phyloP scores from a whole-genome alignment of 2,797 vertebrate genomes.

The Tokudaia muenninki region DNA sequence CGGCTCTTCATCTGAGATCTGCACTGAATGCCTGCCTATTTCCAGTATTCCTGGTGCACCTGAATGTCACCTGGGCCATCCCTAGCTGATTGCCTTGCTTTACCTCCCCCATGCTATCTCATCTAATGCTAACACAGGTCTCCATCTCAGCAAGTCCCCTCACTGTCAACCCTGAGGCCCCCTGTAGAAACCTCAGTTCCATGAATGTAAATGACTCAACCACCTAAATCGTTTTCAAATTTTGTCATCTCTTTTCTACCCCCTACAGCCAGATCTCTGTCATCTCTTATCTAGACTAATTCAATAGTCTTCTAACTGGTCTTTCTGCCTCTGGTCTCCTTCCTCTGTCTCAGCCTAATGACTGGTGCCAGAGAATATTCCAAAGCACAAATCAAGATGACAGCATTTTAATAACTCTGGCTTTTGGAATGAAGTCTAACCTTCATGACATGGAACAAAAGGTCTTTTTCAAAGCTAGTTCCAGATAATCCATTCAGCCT shows the following conservation, averaged over 20 bases:
- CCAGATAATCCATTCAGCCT: slow-evolving; percentile 15
- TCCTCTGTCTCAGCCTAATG: slow-evolving; percentile 68
- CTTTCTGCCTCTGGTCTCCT: slow-evolving; percentile 72
- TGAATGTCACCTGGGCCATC: not conserved
- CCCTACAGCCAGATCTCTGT: slow-evolving; percentile 55
- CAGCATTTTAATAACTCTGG: slow-evolving; percentile 53
- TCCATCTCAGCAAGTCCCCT: slow-evolving; percentile 27
- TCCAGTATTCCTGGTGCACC: not conserved
- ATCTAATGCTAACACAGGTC: not conserved
- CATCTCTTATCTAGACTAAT: slow-evolving; percentile 72
- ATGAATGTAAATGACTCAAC: slow-evolving; percentile 63
- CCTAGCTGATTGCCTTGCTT: not conserved
- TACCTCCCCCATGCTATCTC: not conserved
- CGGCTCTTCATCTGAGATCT: not conserved
- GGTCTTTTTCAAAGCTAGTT: slow-evolving; percentile 45
- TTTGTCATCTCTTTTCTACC: slow-evolving; percentile 68
- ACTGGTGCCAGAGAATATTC: slow-evolving; percentile 69
- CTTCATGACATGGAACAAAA: slow-evolving; percentile 12
- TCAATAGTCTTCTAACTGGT: slow-evolving; percentile 53
- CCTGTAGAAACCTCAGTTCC: slow-evolving; percentile 60
- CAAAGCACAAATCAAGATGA: slow-evolving; percentile 65
- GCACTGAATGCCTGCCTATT: not conserved
- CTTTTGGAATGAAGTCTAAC: slow-evolving; percentile 62
- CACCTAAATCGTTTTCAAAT: slow-evolving; percentile 68
- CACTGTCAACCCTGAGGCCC: not conserved